These are phyloP conservation scores for Chrysopilus asiliformis DNA, from an alignment of 2,888 invertebrate genomes.

Conservation along the genomic window DNA sequence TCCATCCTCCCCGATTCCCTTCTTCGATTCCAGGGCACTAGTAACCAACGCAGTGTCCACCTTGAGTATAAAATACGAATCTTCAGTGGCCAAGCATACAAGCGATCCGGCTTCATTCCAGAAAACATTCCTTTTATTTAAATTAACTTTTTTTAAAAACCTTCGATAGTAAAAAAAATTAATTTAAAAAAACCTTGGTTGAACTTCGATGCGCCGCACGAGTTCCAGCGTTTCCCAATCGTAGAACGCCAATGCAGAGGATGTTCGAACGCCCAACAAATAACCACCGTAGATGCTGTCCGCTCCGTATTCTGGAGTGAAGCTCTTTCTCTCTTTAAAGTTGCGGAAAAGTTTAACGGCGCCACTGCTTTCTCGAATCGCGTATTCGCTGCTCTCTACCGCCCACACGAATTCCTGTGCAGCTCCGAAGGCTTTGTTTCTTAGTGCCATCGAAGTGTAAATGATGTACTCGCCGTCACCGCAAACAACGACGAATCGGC, in stretches of 20 bases:
- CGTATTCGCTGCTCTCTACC: conserved; percentile 85
- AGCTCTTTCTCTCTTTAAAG: conserved; percentile 92
- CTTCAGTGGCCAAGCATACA: conserved; percentile 89
- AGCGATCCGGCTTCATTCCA: conserved; percentile 95
- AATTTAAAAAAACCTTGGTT: conserved; percentile 42
- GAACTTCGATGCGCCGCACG: conserved; percentile 91
- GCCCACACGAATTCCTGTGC: conserved; percentile 99
- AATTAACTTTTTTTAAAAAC: conserved; percentile 9
- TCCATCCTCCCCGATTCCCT: conserved; percentile 74
- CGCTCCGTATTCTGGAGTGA: conserved; percentile 93
- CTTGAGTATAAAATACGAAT: conserved; percentile 85
- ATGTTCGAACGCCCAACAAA: conserved; percentile 81
- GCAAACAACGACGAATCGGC: conserved; percentile 83
- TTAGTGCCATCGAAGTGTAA: conserved; percentile 96
- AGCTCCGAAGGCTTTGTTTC: conserved; percentile 97
- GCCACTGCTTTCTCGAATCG: conserved; percentile 77
- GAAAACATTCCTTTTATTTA: conserved; percentile 55
- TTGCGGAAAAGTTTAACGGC: conserved; percentile 92
- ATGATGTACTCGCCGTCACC: conserved; percentile 99
- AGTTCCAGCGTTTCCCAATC: conserved; percentile 94
- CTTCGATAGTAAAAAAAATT: conserved; percentile 9
- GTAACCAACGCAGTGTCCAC: conserved; percentile 77
- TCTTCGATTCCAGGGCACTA: conserved; percentile 58
- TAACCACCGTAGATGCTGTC: conserved; percentile 92
- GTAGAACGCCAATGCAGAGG: conserved; percentile 86